A percentile compares a stretch with the other conserved stretches of the same genome.
Evolutionary conservation across 2,888 invertebrate genomes (phyloP).

Genomic region (Diplazon laetatorius): DNA sequence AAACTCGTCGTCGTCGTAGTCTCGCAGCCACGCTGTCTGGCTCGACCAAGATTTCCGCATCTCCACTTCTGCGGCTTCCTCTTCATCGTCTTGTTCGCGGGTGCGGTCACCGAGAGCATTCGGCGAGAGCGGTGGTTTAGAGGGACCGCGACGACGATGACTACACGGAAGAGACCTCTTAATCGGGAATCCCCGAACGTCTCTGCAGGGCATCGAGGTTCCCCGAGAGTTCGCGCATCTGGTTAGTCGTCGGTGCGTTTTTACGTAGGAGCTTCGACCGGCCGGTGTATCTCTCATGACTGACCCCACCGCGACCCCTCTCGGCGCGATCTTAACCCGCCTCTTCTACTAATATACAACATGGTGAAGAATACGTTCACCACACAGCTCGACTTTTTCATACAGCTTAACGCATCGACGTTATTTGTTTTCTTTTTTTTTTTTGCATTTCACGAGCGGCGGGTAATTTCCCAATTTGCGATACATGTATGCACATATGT

Average conservation of each 20-base stretch:
- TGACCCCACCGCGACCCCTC: conserved; percentile 71
- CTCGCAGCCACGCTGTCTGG: conserved; percentile 77
- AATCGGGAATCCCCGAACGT: conserved; percentile 78
- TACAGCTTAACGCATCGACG: too few relatives aligned
- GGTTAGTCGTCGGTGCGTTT: neutral
- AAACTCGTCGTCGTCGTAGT: conserved; percentile 67
- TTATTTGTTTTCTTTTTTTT: too few relatives aligned
- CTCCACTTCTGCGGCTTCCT: conserved; percentile 39
- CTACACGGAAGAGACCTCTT: conserved; percentile 76
- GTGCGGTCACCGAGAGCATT: conserved; percentile 32
- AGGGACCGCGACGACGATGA: conserved; percentile 67
- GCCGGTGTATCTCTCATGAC: conserved; percentile 73
- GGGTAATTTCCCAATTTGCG: neutral
- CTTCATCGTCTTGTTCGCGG: conserved; percentile 31
- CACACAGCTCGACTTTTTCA: neutral
- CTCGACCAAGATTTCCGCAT: conserved; percentile 47
- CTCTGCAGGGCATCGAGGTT: conserved; percentile 75
- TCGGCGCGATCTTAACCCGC: conserved; percentile 51
- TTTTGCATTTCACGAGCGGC: too few relatives aligned
- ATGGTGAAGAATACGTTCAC: neutral
- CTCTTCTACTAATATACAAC: conserved; percentile 31
- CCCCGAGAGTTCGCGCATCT: conserved; percentile 58
- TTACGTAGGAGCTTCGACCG: conserved; percentile 55
- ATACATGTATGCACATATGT: neutral
- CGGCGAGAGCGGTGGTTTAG: conserved; percentile 30